Evolutionary conservation across 2,113 vertebrate genomes (phyloP), one percentile per base, ranked within the genome.

Genomic region (Brachyhypopomus gauderio): DNA sequence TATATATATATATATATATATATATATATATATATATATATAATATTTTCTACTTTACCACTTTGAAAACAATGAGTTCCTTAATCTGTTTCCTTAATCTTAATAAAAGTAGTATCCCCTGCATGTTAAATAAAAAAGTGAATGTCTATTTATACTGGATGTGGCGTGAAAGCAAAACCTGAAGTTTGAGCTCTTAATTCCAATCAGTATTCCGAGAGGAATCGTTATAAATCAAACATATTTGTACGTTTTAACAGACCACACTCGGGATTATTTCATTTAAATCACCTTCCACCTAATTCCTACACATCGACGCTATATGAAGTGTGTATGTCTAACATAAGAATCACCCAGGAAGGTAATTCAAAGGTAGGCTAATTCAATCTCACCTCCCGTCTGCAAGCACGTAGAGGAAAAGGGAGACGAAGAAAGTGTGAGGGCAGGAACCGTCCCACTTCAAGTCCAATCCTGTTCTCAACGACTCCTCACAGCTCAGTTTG

Each of bases 391-490:
- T 64, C 55, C 3, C n/a, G 9, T 19, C 19, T 11, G 66, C 34
- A 77, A 22, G 38, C 1, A 23, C 22, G 52, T 66, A 72, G 72
- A 45, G 60, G 9, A 45, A 36, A 20, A 58, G 36, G 4, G 22
- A 77, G 38, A 55, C 25, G n/a, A 41, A 60, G 52, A 75, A 0
- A 20, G 52, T 52, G 6, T 58, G 27, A 34, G 23, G 5, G 72
- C 22, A 48, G 70, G 63, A 89, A 83, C 89, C 92, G 90, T 22
- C 92, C 89, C 88, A 85, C 87, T 86, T 77, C 88, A 20, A 85
- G 88, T 86, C 74, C 60, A 88, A 88, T 87, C 90, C 86, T 90
- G 90, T 84, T 52, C 45, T 11, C 81, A 30, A 19, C 19, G 16
- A 72, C 52, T 25, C 30, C n/a, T 78, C 64, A 52, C 8, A 41